phyloP scores from a whole-genome alignment of 2,888 invertebrate genomes.

The Eubasilissa splendida region DNA sequence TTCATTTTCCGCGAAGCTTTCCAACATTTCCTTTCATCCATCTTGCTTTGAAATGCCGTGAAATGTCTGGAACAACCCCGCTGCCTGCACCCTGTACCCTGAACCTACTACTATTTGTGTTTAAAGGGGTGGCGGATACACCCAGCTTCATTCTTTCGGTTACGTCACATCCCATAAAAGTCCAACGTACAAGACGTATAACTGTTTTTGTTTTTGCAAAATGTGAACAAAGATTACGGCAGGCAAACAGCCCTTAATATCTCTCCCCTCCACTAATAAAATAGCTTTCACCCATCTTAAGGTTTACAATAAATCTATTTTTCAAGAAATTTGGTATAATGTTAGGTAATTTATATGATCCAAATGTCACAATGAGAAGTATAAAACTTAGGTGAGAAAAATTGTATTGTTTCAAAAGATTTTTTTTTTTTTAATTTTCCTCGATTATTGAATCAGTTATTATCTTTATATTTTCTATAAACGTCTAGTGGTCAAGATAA shows the following conservation, averaged over 20 bases:
- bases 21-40: slow-evolving; percentile 18
- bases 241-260: neutral
- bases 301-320: too few species aligned
- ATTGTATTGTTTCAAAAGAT: too few species aligned
- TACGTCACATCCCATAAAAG: neutral
- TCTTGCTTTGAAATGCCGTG: slow-evolving; percentile 18
- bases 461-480: too few species aligned
- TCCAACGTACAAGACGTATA: slow-evolving; percentile 3
- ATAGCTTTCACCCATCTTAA: neutral
- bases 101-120: slow-evolving; percentile 1
- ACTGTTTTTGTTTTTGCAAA: neutral
- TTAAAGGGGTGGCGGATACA: neutral
- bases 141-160: slow-evolving; percentile 3
- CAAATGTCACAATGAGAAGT: too few species aligned
- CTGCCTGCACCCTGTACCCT: neutral
- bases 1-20: slow-evolving; percentile 10
- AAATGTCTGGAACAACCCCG: slow-evolving; percentile 19
- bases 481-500: too few species aligned
- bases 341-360: too few species aligned
- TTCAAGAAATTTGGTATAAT: too few species aligned
- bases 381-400: too few species aligned
- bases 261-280: neutral
- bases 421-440: too few species aligned
- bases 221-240: too few species aligned
- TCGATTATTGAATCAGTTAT: too few species aligned